Evolutionary conservation across 2,888 invertebrate species (phyloP), one percentile per base, ranked within the genome.

Genomic region (Caenorhabditis sinica): DNA sequence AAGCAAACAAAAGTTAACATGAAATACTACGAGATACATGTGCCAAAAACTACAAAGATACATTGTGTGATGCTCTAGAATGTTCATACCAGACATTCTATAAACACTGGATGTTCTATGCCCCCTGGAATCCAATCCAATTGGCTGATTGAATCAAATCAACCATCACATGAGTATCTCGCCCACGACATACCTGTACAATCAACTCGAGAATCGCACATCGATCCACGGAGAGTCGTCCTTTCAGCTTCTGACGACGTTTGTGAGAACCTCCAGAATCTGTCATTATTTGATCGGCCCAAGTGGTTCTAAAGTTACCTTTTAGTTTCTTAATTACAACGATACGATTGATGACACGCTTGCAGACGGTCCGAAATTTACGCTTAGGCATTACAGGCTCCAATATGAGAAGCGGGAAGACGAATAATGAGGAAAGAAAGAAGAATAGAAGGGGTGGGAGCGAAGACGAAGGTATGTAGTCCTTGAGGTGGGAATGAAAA

Each of bases 141-240:
- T n/a, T n/a, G n/a, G n/a, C n/a, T n/a, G n/a, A n/a, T n/a, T n/a
- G n/a, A n/a, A n/a, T n/a, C n/a, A n/a, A n/a, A n/a, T n/a, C n/a
- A n/a, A n/a, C n/a, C n/a, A n/a, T n/a, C n/a, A n/a, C n/a, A n/a
- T n/a, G n/a, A n/a, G n/a, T n/a, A n/a, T n/a, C n/a, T n/a, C n/a
- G n/a, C n/a, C n/a, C n/a, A n/a, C n/a, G n/a, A 51, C 73, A 17
- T 15, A 91, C 92, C 89, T 92, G 87, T 33, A 90, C 88, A 40
- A 92, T 85, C n/a, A 92, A 77, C 53, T 82, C 69, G 82, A 89
- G 86, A 56, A 91, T 90, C 23, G 91, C 91, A 65, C 87, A 82
- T 68, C 91, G 83, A 61, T 91, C 89, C 30, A 91, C 87, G 15
- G 92, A 91, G 1, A 92, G 82, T 33, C 89, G 33, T 25, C 82